Percentiles rank a stretch among this genome's conserved stretches.
Evolutionary conservation across 1,140 invertebrate genomes (phyloP).

Genomic region (Hestina assimilis): DNA sequence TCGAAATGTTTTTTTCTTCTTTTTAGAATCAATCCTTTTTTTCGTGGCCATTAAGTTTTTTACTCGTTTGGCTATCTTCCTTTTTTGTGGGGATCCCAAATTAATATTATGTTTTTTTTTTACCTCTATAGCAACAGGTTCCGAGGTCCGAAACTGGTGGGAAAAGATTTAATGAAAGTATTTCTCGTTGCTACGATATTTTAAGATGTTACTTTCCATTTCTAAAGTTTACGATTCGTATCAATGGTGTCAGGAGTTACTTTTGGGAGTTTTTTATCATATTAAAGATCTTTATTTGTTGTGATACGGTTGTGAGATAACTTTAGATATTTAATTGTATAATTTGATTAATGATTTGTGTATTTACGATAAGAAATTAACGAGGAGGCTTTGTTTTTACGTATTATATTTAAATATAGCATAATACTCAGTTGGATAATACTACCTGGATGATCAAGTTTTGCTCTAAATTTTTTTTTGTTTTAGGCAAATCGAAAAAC

Average conservation of each 20-base stretch:
- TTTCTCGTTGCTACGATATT: constrained; percentile 53
- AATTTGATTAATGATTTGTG: constrained; percentile 6
- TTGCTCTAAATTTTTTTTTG: too few species aligned
- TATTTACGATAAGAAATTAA: not conserved
- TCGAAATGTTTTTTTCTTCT: constrained; percentile 43
- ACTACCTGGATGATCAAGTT: too few species aligned
- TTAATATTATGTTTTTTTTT: constrained; percentile 73
- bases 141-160: constrained; percentile 39
- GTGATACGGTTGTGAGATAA: not conserved
- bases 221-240: constrained; percentile 33
- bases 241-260: not conserved
- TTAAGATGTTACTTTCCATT: constrained; percentile 61
- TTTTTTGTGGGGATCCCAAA: constrained; percentile 76
- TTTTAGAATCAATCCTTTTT: constrained; percentile 64
- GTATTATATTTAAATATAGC: too few species aligned
- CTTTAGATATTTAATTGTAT: constrained; percentile 13
- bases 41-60: constrained; percentile 74
- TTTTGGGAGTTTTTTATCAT: constrained; percentile 18
- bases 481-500: too few species aligned
- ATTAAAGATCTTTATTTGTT: constrained; percentile 8
- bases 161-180: constrained; percentile 75
- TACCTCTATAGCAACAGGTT: constrained; percentile 64
- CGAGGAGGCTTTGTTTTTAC: not conserved
- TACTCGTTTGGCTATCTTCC: constrained; percentile 61
- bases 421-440: too few species aligned